These are phyloP conservation scores for Protaetia brevitarsis DNA, from an alignment of 1,140 invertebrate genomes.

Conservation along the genomic window DNA sequence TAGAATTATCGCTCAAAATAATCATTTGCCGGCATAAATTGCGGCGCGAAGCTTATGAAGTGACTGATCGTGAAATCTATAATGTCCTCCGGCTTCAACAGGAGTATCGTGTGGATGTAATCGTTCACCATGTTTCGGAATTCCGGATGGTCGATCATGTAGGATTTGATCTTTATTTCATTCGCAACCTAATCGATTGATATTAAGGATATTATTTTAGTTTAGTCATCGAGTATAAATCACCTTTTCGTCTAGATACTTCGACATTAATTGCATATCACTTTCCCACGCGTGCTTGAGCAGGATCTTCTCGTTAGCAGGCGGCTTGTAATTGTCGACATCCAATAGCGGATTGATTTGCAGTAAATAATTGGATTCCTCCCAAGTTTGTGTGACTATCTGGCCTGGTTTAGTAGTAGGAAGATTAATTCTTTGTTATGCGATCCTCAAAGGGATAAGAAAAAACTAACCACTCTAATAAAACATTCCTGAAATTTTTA, in stretches of 20 bases:
- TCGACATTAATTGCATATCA: conserved; percentile 58
- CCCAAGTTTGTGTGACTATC: conserved; percentile 56
- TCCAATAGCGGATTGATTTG: conserved; percentile 54
- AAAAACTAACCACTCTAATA: too few relatives aligned
- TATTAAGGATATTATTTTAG: conserved; percentile 22
- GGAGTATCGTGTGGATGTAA: conserved; percentile 57
- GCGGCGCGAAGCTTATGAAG: conserved; percentile 52
- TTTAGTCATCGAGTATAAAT: conserved; percentile 20
- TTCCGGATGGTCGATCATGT: conserved; percentile 56
- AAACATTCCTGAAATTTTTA: too few relatives aligned
- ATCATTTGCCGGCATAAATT: conserved; percentile 50
- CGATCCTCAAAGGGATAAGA: too few relatives aligned
- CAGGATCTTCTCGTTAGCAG: conserved; percentile 44
- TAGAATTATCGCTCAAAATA: conserved; percentile 48
- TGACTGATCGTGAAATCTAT: conserved; percentile 59
- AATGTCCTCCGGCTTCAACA: conserved; percentile 58
- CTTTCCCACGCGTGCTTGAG: conserved; percentile 52
- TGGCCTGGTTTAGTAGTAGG: conserved; percentile 46
- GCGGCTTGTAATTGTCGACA: conserved; percentile 46
- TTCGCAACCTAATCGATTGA: conserved; percentile 25
- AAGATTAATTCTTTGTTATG: not conserved
- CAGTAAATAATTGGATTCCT: conserved; percentile 53
- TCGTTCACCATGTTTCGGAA: conserved; percentile 56
- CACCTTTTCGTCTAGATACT: conserved; percentile 62
- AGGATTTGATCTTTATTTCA: conserved; percentile 52